Evolutionary conservation across 2,888 invertebrate species (phyloP), one percentile per base, ranked within the genome.

Genomic region (Gymnosoma rotundatum): DNA sequence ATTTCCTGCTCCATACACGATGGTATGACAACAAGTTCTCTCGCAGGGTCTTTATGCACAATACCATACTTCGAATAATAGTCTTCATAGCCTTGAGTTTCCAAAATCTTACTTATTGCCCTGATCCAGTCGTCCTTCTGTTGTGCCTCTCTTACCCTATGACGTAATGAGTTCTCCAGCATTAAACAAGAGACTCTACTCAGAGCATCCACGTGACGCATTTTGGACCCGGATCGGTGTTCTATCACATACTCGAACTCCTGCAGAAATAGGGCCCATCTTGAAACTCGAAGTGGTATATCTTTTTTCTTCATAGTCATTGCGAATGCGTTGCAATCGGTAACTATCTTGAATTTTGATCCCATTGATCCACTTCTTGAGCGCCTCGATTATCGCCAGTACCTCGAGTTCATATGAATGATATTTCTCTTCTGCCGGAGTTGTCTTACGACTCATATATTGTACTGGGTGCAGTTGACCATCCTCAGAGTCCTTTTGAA

Each of bases 331-430:
- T 54, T 67, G 16, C 54, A 67, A 21, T 54, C 67, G 0, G 38
- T 54, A 3, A 38, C 16, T 0, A 56, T 56, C 12, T 67, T 67
- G 6, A 54, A 2, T 1, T 38, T 36, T 12, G 42, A 3, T 0
- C 67, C 52, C 20, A 52, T 4, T 0, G 52, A 20, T 18, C 36
- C 36, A 67, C 1, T 64, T 64, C 6, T 64, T 50, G 2, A 64
- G n/a, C 5, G 64, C 64, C 10, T 64, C 64, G 0, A 64, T 50
- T 1, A 50, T n/a, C 1, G 64, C 32, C 5, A 8, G 25, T 25
- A 64, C 32, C n/a, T 64, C 64, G 2, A 64, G 6, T 8, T 48
- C 21, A 10, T 64, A 48, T 16, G 63, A 64, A 7, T 64, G 21
- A n/a, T 25, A 50, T 3, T 32, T 48, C 25, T 64, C 48, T 18